Base-by-base conservation (phyloP, 1,140 invertebrate genomes). In the Bombus pascuorum region DNA sequence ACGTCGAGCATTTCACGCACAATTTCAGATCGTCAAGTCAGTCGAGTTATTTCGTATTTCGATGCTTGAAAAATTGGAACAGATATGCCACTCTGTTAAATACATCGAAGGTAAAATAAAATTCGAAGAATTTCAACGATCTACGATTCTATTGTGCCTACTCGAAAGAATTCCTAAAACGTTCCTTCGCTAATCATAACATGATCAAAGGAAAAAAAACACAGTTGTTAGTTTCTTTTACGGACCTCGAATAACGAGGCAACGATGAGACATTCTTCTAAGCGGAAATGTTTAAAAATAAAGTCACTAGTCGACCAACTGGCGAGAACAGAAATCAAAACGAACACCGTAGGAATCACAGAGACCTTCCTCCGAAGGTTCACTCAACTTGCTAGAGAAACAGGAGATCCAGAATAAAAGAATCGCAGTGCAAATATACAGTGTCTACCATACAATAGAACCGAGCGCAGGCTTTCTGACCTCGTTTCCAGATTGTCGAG, bases 11-110 rank as follows among this genome's bases (percentile, higher is more conserved):
- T 73, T 73, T 73, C 42, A 73, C 72, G 72, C 72, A 4, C 72
- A 73, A 73, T 73, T 73, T 73, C 6, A 47, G 72, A 18, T 73
- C 39, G 39, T 73, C 72, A 22, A 73, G 42, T 32, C n/a, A 9
- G n/a, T 32, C 42, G 72, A 47, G 42, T 73, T 32, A 44, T 22
- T 44, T 44, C 5, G 39, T 10, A 32, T 73, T 42, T n/a, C 39
- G 18, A 3, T 73, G 15, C n/a, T 6, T 32, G 28, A 9, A 32
- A 28, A 73, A 73, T 73, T 47, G 4, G 42, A 47, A 32, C 42
- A 6, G 34, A 32, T 28, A 15, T 2, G 18, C 18, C 47, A 22
- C 6, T 22, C 47, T 53, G 15, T 1, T 13, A 73, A 44, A 44
- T 32, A 13, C 39, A 13, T 5, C 1, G 37, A 5, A 71, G 28